Base-by-base conservation (phyloP, 2,113 vertebrate species). In the Pyxicephalus adspersus region DNA sequence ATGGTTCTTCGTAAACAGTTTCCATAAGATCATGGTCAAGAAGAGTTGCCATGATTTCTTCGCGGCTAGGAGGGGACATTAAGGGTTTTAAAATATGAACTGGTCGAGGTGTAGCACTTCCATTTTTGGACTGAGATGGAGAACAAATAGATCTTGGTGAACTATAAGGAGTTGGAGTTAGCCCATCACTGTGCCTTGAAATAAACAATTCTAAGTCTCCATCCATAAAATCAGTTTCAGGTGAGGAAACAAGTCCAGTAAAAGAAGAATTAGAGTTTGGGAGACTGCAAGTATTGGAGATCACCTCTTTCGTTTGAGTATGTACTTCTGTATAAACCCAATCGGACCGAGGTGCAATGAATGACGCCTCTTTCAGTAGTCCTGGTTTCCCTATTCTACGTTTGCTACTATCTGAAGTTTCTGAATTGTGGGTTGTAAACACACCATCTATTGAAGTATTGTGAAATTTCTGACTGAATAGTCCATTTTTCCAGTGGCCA, bases 1-100 rank as follows among this genome's bases (percentile, higher is more conserved):
- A 99, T 2, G 98, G 97, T 77, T 99, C 98, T 89, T 97, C 94
- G 87, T 98, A 98, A 83, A 94, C 85, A 17, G 94, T 94, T 93
- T 98, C 98, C 50, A 97, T 94, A 0, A 99, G 95, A 85, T 98
- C 94, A 79, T 98, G 92, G 86, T 97, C 95, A 75, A 94, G 81
- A 63, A 98, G 88, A 71, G 96, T 98, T 86, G 94, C 91, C 87
- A 97, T 89, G 83, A 99, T 97, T 93, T 99, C 97, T 81, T 99
- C 97, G 51, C 95, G 95, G 86, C 94, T 98, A 20, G 98, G 98
- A 45, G 98, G 97, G 34, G 96, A 98, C 98, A 99, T 98, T 22
- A 99, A 94, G 61, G 98, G 98, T 86, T 98, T 99, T 84, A 99
- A 94, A 75, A 99, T 89, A 84, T 96, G 93, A 78, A 94, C 95